Percentiles rank a stretch among this genome's conserved stretches.
Conservation (phyloP, 2,797 vertebrate genomes). For the Graptemys geographica region DNA sequence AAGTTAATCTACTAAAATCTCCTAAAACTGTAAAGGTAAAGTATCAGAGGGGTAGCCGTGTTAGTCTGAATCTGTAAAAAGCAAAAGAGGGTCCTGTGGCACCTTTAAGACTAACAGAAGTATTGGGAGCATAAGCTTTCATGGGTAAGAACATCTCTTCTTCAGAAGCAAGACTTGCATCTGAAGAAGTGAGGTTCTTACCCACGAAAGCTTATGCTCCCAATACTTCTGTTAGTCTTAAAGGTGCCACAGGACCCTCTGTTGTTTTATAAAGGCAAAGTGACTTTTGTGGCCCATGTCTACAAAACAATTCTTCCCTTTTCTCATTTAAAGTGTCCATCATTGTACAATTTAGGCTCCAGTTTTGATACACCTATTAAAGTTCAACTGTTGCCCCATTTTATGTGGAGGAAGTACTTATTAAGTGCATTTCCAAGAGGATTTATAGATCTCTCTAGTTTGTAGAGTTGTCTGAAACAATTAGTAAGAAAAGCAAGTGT, state of each 20-base stretch:
- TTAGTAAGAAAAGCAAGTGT: background rate
- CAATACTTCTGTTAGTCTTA: too few relatives aligned
- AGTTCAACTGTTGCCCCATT: background rate
- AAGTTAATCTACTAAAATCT: background rate
- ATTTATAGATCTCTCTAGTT: background rate
- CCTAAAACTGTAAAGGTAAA: background rate
- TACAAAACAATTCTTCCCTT: background rate
- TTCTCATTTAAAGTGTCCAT: background rate
- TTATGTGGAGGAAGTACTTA: accelerated
- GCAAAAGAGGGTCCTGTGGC: too few relatives aligned
- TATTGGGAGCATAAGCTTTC: too few relatives aligned
- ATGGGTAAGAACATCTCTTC: too few relatives aligned
- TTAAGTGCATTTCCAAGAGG: background rate
- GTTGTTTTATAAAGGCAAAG: background rate
- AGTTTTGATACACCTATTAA: background rate
- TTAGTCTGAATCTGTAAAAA: too few relatives aligned
- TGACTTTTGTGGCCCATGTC: background rate
- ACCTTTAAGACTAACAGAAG: too few relatives aligned
- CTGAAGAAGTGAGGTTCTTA: too few relatives aligned
- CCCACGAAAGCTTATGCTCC: too few relatives aligned
- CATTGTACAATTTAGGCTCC: background rate
- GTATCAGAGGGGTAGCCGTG: too few relatives aligned
- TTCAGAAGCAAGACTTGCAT: too few relatives aligned
- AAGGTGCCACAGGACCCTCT: too few relatives aligned
- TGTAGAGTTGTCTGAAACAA: background rate